Evolutionary conservation across 2,888 invertebrate genomes (phyloP), one percentile per base, ranked within the genome.

Genomic region (Smittia sp.): DNA sequence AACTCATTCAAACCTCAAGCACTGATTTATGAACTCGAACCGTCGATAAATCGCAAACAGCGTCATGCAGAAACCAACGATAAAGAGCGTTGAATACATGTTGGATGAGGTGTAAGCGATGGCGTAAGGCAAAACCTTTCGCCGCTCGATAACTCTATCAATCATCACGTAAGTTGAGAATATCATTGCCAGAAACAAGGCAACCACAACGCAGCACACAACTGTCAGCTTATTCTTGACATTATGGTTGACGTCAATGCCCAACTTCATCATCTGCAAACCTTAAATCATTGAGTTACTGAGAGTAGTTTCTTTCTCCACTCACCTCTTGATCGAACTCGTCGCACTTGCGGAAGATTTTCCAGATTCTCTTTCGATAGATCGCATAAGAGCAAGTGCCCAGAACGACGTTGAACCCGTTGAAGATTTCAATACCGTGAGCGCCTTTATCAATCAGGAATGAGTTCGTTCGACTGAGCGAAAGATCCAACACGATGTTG

Each of bases 371-470:
- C 24, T 73, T 4, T 11, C 73, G 38, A n/a, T 15, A 9, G 0
- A 39, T 18, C 13, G 18, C 22, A 15, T 24, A 39, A 0, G 63
- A 7, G 13, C 54, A 20, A 1, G 39, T n/a, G 0, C 39, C 9
- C 1, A 22, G 6, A n/a, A 73, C 15, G n/a, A 73, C 39, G 41
- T 73, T 39, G 6, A 20, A 6, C 13, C 38, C 38, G 7, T 62
- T 27, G 15, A 38, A 63, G 27, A 73, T 38, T 24, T 54, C n/a
- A 24, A 63, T 62, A 4, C 38, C 13, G 9, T 52, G 63, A 41
- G 54, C 54, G 3, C 62, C 63, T 22, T 27, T 13, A 22, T 73
- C 41, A n/a, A 73, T 73, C 6, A 73, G n/a, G 11, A n/a, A 9
- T 11, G 73, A 41, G 13, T 7, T 73, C 1, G 63, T 63, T 18